Percentiles rank a stretch among this genome's conserved stretches.
These are phyloP conservation scores for Chorisops tibialis DNA, from an alignment of 2,888 invertebrate genomes.

Conservation along the genomic window DNA sequence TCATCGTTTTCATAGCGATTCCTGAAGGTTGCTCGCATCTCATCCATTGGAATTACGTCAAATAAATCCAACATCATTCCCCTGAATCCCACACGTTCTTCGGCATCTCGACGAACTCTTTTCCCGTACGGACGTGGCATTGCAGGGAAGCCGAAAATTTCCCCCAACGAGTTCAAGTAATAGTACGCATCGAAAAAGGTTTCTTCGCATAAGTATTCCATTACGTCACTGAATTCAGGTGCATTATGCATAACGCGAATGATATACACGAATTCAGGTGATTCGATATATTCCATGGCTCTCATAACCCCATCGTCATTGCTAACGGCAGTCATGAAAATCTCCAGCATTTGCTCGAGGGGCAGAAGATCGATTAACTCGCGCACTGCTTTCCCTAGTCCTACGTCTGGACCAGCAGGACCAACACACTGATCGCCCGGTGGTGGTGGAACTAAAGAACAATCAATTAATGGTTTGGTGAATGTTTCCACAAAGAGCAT, in stretches of 20 bases:
- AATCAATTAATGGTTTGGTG: no score
- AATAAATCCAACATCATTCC: constrained; percentile 28
- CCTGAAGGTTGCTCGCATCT: constrained; percentile 11
- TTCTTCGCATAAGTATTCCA: constrained; percentile 30
- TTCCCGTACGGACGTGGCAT: constrained; percentile 26
- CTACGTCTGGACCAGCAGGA: constrained; percentile 21
- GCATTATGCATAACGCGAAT: constrained; percentile 29
- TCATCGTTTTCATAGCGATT: constrained; percentile 26
- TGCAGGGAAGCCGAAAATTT: constrained; percentile 26
- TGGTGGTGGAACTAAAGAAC: constrained; percentile 31
- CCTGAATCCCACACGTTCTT: constrained; percentile 17
- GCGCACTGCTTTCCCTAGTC: constrained; percentile 27
- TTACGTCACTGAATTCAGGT: constrained; percentile 26
- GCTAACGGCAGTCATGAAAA: constrained; percentile 27
- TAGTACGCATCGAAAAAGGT: constrained; percentile 30
- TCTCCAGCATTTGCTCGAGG: constrained; percentile 8
- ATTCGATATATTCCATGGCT: constrained; percentile 25
- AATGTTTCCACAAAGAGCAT: no score
- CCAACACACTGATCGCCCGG: constrained; percentile 27
- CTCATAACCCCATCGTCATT: constrained; percentile 26
- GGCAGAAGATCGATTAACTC: constrained; percentile 29
- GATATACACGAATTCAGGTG: constrained; percentile 23
- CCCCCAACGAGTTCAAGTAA: constrained; percentile 31
- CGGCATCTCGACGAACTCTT: not conserved
- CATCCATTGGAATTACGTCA: constrained; percentile 26